Evolutionary conservation across 2,113 vertebrate genomes (phyloP).

Genomic region (Daubentonia madagascariensis): DNA sequence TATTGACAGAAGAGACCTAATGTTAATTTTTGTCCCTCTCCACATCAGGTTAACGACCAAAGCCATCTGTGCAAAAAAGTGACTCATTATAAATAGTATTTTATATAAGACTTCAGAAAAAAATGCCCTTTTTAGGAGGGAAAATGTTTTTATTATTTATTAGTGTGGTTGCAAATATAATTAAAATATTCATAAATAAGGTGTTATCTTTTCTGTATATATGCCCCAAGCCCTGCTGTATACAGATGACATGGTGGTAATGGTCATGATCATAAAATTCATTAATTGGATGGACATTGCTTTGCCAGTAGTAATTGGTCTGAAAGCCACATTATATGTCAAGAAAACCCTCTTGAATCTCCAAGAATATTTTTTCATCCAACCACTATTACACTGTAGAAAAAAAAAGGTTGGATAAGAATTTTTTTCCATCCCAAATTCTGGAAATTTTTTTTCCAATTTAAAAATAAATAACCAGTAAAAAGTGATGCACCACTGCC

Average conservation of each 20-base stretch:
- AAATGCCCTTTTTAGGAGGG: neutral
- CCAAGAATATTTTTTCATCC: neutral
- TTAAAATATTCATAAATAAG: conserved; percentile 39
- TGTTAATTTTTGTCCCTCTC: conserved; percentile 28
- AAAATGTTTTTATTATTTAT: conserved; percentile 32
- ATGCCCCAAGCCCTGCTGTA: neutral
- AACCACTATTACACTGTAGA: neutral
- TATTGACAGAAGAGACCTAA: neutral
- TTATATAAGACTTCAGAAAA: conserved; percentile 10
- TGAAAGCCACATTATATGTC: neutral
- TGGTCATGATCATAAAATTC: neutral
- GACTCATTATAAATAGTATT: neutral
- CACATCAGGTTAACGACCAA: neutral
- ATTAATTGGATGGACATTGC: neutral
- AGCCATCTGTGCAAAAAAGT: neutral
- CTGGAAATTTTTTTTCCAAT: neutral
- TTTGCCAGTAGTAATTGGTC: neutral
- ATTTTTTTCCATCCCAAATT: neutral
- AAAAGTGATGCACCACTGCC: neutral
- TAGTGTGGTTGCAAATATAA: conserved; percentile 3
- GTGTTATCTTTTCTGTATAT: neutral
- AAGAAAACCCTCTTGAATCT: conserved; percentile 7
- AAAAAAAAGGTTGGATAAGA: neutral
- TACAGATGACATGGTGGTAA: neutral
- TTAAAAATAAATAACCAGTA: conserved; percentile 27